Conservation (phyloP, 2,113 vertebrate genomes). For the Myiagra hebetior region DNA sequence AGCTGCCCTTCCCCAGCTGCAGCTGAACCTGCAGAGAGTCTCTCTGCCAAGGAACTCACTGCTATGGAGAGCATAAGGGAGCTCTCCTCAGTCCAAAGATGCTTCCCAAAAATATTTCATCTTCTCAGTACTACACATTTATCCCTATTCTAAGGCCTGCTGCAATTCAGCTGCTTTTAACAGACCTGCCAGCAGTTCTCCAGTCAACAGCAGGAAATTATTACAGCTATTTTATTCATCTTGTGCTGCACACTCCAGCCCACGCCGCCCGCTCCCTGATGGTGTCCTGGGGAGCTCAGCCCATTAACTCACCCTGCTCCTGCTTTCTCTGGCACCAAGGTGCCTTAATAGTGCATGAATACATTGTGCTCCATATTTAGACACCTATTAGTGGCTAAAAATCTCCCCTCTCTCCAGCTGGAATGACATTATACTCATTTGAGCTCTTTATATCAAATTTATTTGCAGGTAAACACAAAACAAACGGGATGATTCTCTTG, state of each 20-base stretch:
- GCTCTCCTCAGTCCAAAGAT: background rate
- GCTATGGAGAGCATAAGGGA: too few relatives aligned
- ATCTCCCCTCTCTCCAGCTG: background rate
- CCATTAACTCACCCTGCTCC: background rate
- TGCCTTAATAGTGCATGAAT: fast-evolving
- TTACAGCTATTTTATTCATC: background rate
- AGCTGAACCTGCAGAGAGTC: background rate
- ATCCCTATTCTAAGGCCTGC: background rate
- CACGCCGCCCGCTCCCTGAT: background rate
- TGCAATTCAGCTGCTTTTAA: background rate
- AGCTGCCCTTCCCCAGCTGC: background rate
- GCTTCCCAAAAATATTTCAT: background rate
- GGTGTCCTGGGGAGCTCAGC: background rate
- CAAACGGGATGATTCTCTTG: background rate
- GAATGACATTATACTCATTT: background rate
- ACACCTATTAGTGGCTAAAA: background rate
- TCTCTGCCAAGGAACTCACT: background rate
- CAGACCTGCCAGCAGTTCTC: background rate
- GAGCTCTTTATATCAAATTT: background rate
- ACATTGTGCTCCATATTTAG: background rate
- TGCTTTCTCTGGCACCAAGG: background rate
- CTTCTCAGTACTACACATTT: background rate
- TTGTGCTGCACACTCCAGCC: background rate
- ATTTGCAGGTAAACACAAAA: background rate
- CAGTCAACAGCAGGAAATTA: background rate